Percentiles rank a stretch among this genome's conserved stretches.
Conservation (phyloP, 2,797 vertebrate species). For the Neosalanx taihuensis region DNA sequence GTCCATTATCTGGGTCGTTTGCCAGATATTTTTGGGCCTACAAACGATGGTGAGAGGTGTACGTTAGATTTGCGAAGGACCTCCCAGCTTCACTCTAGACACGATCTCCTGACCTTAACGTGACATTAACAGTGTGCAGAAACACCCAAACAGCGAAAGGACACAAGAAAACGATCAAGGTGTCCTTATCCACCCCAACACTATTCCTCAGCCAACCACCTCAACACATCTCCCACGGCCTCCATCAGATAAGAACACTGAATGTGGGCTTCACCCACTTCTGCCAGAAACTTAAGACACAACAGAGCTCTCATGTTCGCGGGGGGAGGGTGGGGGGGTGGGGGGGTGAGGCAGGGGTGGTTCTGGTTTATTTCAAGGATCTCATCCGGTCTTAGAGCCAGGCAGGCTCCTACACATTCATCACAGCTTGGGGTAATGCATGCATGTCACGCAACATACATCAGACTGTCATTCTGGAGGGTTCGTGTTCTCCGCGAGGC, state of each 20-base stretch:
- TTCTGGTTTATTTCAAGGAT: slow-evolving; percentile 12
- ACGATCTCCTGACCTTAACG: neutral
- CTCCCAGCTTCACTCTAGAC: neutral
- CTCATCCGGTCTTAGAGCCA: neutral
- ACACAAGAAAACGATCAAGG: neutral
- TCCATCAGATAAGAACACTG: neutral
- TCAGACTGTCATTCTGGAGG: neutral
- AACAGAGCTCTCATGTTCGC: slow-evolving; percentile 4
- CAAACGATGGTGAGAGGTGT: no score
- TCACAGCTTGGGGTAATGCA: slow-evolving; percentile 6
- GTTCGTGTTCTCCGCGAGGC: neutral
- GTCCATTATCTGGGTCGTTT: no score
- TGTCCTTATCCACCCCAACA: neutral
- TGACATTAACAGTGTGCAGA: neutral
- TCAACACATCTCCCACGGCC: neutral
- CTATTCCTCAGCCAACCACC: neutral
- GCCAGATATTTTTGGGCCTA: no score
- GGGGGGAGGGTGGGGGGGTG: neutral
- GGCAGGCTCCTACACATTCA: slow-evolving; percentile 11
- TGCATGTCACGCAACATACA: slow-evolving; percentile 10
- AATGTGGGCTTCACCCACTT: neutral
- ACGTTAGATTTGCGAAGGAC: no score
- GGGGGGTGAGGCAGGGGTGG: no score
- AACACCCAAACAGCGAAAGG: neutral
- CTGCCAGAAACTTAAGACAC: slow-evolving; percentile 4